These are phyloP conservation scores for Siniperca undulata DNA, from an alignment of 2,797 vertebrate genomes.

Conservation along the genomic window DNA sequence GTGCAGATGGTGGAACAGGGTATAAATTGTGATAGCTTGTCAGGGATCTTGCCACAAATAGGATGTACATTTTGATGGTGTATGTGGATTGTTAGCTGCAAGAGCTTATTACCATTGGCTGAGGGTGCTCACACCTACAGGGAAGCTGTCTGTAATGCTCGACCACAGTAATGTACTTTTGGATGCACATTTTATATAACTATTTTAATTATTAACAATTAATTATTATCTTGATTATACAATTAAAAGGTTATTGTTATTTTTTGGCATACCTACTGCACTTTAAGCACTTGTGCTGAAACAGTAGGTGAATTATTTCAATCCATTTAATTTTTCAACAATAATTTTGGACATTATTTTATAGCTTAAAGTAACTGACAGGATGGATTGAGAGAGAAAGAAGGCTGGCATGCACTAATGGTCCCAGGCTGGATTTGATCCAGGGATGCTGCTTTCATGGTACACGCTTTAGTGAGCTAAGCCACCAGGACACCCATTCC, in stretches of 20 bases:
- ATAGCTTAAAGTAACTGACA: constrained; percentile 1
- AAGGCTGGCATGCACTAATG: constrained; percentile 14
- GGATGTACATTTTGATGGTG: constrained; percentile 49
- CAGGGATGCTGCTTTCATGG: constrained; percentile 50
- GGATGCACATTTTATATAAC: background rate
- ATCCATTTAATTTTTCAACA: background rate
- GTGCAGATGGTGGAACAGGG: constrained; percentile 57
- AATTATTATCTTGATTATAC: background rate
- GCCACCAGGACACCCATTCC: constrained; percentile 38
- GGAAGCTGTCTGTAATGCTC: constrained; percentile 26
- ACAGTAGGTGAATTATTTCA: background rate
- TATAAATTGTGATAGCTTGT: constrained; percentile 63
- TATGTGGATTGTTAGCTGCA: constrained; percentile 28
- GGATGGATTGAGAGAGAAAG: constrained; percentile 28
- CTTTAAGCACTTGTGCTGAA: background rate
- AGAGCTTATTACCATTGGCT: constrained; percentile 25
- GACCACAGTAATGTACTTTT: constrained; percentile 3
- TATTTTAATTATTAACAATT: background rate
- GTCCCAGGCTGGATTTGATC: constrained; percentile 24
- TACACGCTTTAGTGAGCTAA: constrained; percentile 54
- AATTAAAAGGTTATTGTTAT: background rate
- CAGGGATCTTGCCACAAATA: constrained; percentile 55
- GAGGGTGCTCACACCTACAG: constrained; percentile 22
- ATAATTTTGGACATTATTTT: background rate
- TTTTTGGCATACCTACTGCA: background rate